A percentile compares a stretch with the other conserved stretches of the same genome.
Evolutionary conservation across 2,888 invertebrate species (phyloP).

Genomic region (Lomographa bimaculata): DNA sequence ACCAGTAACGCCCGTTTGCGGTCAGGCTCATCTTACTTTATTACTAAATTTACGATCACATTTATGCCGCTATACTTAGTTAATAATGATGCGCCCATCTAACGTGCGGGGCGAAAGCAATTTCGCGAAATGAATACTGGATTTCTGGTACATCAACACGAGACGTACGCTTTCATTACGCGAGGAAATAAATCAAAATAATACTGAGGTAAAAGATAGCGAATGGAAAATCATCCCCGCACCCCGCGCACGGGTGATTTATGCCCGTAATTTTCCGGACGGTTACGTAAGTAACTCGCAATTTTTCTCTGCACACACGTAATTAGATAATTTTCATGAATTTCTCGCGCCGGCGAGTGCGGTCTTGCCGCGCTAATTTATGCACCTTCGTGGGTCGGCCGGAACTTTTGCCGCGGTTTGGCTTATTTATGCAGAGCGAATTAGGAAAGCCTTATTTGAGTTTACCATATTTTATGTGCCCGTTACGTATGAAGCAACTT

Average conservation of each 20-base stretch:
- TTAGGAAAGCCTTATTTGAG: constrained; percentile 11
- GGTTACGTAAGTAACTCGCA: constrained; percentile 79
- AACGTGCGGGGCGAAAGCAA: constrained; percentile 44
- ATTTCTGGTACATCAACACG: constrained; percentile 69
- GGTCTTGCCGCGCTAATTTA: constrained; percentile 37
- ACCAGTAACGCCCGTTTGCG: constrained; percentile 70
- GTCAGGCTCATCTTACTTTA: constrained; percentile 61
- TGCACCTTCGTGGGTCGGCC: constrained; percentile 33
- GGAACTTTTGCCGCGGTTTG: constrained; percentile 8
- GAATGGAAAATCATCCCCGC: constrained; percentile 78
- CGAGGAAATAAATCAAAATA: constrained; percentile 80
- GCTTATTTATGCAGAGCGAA: constrained; percentile 14
- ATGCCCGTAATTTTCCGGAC: constrained; percentile 80
- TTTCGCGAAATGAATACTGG: constrained; percentile 62
- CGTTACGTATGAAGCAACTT: constrained; percentile 8
- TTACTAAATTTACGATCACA: constrained; percentile 57
- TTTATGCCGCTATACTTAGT: constrained; percentile 53
- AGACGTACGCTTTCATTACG: constrained; percentile 80
- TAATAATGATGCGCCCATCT: constrained; percentile 52
- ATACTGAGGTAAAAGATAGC: constrained; percentile 78
- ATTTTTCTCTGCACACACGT: constrained; percentile 80
- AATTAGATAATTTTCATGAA: constrained; percentile 79
- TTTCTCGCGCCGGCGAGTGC: constrained; percentile 48
- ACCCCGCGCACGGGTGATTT: constrained; percentile 63
- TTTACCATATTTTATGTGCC: constrained; percentile 8